A percentile compares a stretch with the other conserved stretches of the same genome.
Evolutionary conservation across 2,888 invertebrate genomes (phyloP).

Genomic region (Drosophila mimetica): DNA sequence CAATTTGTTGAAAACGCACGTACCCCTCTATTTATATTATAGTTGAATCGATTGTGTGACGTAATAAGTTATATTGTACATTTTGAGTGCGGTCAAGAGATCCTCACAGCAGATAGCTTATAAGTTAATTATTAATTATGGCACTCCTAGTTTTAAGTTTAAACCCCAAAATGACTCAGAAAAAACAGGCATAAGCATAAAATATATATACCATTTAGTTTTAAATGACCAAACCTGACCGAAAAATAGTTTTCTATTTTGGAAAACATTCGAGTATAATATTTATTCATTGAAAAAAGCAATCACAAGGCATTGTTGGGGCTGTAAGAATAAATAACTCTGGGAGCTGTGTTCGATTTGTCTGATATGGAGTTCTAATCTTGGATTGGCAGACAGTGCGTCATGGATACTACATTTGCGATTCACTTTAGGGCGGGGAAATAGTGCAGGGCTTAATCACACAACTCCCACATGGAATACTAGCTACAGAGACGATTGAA

Average conservation of each 20-base stretch:
- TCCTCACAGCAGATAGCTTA: constrained; percentile 50
- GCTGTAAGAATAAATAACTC: constrained; percentile 19
- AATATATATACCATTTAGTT: constrained; percentile 17
- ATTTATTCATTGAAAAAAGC: constrained; percentile 33
- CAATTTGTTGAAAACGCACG: constrained; percentile 37
- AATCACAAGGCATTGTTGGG: constrained; percentile 35
- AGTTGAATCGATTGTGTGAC: constrained; percentile 43
- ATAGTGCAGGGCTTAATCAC: neutral
- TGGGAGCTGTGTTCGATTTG: constrained; percentile 5
- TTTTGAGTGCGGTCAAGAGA: constrained; percentile 54
- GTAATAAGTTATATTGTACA: constrained; percentile 44
- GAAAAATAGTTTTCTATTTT: constrained; percentile 7
- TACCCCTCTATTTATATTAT: constrained; percentile 32
- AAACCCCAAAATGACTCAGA: constrained; percentile 37
- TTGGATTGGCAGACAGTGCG: constrained; percentile 7
- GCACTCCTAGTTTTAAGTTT: constrained; percentile 34
- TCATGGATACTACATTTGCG: constrained; percentile 14
- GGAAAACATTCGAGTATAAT: constrained; percentile 15
- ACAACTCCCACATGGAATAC: constrained; percentile 21
- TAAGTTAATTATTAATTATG: constrained; percentile 52
- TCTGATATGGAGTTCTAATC: constrained; percentile 27
- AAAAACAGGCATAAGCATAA: constrained; percentile 15
- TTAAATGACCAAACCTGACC: constrained; percentile 23
- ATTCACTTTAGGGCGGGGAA: constrained; percentile 2
- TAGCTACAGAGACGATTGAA: neutral